These are phyloP conservation scores for Protomyctophum bolini DNA, from an alignment of 2,113 vertebrate species.

Conservation along the genomic window DNA sequence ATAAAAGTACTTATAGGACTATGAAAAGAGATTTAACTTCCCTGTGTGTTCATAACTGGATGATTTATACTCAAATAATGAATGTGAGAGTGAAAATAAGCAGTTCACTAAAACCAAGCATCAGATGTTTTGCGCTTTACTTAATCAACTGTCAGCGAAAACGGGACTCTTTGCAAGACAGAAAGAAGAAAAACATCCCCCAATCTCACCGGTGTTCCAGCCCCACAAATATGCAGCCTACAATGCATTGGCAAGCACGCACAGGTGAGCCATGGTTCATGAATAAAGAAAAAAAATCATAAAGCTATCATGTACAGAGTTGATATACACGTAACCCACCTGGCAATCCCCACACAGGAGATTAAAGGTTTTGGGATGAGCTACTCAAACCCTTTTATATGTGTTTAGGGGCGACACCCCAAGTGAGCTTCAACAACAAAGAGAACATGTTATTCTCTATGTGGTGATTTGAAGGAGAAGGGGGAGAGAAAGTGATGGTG, in stretches of 20 bases:
- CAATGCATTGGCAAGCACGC: slow-evolving; percentile 2
- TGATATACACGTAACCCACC: slow-evolving; percentile 8
- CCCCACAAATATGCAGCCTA: background rate
- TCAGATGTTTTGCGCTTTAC: background rate
- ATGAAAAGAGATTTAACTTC: too few species aligned
- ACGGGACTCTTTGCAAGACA: too few species aligned
- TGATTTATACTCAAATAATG: too few species aligned
- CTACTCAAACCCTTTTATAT: slow-evolving; percentile 33
- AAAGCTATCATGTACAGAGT: background rate
- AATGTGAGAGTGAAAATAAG: too few species aligned
- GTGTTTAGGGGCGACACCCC: slow-evolving; percentile 37
- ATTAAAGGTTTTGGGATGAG: slow-evolving; percentile 47
- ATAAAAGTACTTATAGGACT: too few species aligned
- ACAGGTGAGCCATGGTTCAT: background rate
- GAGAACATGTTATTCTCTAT: slow-evolving; percentile 33
- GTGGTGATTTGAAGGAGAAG: slow-evolving; percentile 28
- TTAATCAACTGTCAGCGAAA: background rate
- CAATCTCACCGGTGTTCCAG: background rate
- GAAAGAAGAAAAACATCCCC: background rate
- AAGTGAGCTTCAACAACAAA: slow-evolving; percentile 37
- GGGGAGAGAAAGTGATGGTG: slow-evolving; percentile 45
- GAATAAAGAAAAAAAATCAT: background rate
- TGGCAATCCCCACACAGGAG: slow-evolving; percentile 54
- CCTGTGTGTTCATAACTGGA: too few species aligned
- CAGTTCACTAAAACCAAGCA: background rate